Evolutionary conservation across 92 coral and sea anemone genomes (phyloP).

Genomic region (Epizoanthus rinbou): DNA sequence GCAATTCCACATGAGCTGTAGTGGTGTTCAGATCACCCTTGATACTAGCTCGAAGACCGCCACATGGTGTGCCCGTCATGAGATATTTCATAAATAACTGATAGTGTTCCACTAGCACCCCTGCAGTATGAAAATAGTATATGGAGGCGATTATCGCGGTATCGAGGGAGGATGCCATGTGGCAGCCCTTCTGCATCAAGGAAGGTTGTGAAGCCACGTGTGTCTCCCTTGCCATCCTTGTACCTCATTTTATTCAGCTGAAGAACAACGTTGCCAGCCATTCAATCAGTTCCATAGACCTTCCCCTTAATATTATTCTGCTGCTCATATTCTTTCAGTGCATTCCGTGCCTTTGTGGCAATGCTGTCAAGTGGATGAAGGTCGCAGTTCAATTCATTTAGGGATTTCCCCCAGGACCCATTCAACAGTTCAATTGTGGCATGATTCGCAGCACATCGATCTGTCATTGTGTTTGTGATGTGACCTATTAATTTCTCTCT

Average conservation of each 20-base stretch:
- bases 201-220: neutral
- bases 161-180: conserved; percentile 15
- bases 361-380: neutral
- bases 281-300: no score
- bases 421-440: neutral
- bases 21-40: neutral
- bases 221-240: neutral
- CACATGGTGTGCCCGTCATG: neutral
- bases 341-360: neutral
- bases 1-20: neutral
- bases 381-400: neutral
- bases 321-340: neutral
- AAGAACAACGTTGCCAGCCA: neutral
- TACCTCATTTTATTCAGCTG: neutral
- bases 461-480: conserved; percentile 19
- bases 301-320: neutral
- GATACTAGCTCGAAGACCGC: no score
- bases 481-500: neutral
- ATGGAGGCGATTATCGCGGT: neutral
- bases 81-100: neutral
- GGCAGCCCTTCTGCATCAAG: neutral
- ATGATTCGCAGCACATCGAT: neutral
- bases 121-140: conserved; percentile 6
- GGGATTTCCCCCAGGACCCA: neutral
- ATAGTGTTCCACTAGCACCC: neutral